A percentile compares a stretch with the other conserved stretches of the same genome.
phyloP scores from a whole-genome alignment of 2,113 vertebrate species.

The Odocoileus virginianus region DNA sequence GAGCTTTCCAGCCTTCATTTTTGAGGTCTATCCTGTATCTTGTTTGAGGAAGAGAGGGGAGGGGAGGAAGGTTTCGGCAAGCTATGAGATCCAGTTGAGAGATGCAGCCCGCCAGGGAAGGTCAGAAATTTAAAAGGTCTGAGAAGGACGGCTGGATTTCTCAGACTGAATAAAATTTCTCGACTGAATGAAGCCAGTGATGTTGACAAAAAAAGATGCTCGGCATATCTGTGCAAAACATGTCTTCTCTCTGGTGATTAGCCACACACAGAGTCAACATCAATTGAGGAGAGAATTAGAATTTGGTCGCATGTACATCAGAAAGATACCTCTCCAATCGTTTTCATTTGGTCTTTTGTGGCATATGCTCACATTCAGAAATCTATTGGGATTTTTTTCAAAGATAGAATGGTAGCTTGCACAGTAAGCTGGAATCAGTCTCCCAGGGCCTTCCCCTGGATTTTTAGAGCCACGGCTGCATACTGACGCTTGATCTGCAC shows the following conservation, averaged over 20 bases:
- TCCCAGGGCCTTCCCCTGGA: background rate
- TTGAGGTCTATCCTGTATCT: background rate
- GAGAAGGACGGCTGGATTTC: background rate
- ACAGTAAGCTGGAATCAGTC: background rate
- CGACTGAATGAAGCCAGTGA: background rate
- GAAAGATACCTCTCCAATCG: background rate
- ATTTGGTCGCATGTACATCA: no score
- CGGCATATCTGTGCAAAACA: background rate
- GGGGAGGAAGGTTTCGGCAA: background rate
- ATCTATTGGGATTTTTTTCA: background rate
- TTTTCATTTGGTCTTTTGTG: background rate
- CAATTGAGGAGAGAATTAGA: background rate
- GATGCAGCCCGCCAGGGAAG: background rate
- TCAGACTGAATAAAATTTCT: background rate
- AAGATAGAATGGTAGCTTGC: background rate
- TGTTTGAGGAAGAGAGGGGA: background rate
- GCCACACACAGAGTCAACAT: background rate
- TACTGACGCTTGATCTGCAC: background rate
- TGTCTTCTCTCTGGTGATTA: background rate
- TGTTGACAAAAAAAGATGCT: background rate
- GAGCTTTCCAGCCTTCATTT: background rate
- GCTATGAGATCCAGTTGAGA: background rate
- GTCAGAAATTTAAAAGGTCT: background rate
- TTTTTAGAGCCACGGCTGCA: rapidly evolving
- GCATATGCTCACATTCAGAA: background rate